phyloP scores from a whole-genome alignment of 53 echinoderm and acorn worm species.

The Hippasteria phrygiana region DNA sequence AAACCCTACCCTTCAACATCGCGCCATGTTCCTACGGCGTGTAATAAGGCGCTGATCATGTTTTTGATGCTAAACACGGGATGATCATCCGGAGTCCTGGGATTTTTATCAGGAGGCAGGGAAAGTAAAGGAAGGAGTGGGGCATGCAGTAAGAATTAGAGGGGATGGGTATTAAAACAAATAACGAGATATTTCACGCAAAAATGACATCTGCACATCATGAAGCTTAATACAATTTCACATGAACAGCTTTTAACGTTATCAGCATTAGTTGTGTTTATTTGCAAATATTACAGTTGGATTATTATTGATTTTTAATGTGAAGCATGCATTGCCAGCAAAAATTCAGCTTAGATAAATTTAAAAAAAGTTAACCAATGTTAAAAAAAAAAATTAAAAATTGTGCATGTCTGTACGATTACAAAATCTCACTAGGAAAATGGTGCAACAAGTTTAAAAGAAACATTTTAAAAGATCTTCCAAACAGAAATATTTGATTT shows the following conservation, averaged over 20 bases:
- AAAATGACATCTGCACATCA: background rate
- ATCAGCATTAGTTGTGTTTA: background rate
- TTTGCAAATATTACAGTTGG: background rate
- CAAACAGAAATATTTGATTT: background rate
- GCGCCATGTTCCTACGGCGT: conserved; percentile 88
- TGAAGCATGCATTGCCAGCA: background rate
- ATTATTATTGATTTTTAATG: background rate
- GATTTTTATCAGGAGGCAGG: conserved; percentile 10
- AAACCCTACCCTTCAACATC: conserved; percentile 94
- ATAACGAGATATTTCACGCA: conserved; percentile 20
- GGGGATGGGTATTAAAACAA: background rate
- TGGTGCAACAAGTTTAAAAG: too few relatives aligned
- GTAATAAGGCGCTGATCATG: conserved; percentile 78
- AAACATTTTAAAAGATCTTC: too few relatives aligned
- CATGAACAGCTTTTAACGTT: background rate
- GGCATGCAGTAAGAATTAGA: conserved; percentile 44
- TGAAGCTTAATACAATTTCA: background rate
- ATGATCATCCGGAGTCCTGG: conserved; percentile 80
- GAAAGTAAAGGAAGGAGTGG: background rate
- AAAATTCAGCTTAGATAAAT: too few relatives aligned
- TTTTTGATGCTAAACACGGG: conserved; percentile 88
- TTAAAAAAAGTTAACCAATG: too few relatives aligned
- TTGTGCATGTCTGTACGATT: too few relatives aligned
- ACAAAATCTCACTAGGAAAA: too few relatives aligned
- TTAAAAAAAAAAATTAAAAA: too few relatives aligned